Evolutionary conservation across 23 tunicate genomes (phyloP).

Genomic region (Halocynthia aurantium): DNA sequence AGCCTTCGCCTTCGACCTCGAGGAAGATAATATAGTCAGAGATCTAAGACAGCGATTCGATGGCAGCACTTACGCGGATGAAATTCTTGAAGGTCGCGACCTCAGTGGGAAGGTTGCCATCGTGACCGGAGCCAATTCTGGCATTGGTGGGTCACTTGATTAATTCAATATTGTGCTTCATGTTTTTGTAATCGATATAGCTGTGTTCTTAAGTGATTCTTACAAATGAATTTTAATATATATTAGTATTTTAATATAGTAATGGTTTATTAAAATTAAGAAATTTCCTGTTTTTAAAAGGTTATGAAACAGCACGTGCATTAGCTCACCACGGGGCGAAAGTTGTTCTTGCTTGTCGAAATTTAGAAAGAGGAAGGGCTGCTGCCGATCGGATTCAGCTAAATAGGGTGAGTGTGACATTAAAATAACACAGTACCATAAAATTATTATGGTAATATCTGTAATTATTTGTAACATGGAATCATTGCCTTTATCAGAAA

Average conservation of each 20-base stretch:
- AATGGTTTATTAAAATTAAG: too few relatives aligned
- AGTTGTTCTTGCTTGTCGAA: conserved; percentile 73
- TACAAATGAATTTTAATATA: too few relatives aligned
- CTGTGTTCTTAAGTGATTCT: too few relatives aligned
- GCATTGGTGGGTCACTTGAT: conserved; percentile 49
- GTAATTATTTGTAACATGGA: background rate
- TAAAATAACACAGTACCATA: too few relatives aligned
- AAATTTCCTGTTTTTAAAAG: conserved; percentile 5
- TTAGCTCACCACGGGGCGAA: conserved; percentile 75
- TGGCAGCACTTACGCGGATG: conserved; percentile 68
- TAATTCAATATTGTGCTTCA: too few relatives aligned
- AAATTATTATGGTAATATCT: background rate
- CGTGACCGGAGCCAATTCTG: conserved; percentile 76
- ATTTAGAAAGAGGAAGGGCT: conserved; percentile 36
- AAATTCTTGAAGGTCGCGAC: conserved; percentile 65
- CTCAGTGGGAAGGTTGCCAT: conserved; percentile 63
- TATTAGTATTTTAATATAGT: too few relatives aligned
- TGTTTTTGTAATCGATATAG: too few relatives aligned
- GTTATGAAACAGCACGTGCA: conserved; percentile 72
- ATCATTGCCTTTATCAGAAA: conserved; percentile 23
- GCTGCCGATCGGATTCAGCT: conserved; percentile 33
- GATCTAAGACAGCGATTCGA: conserved; percentile 57
- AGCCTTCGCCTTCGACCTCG: conserved; percentile 49
- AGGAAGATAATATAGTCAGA: conserved; percentile 1
- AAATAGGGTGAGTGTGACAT: conserved; percentile 26